phyloP scores from a whole-genome alignment of 2,113 vertebrate species.

The Aix galericulata region DNA sequence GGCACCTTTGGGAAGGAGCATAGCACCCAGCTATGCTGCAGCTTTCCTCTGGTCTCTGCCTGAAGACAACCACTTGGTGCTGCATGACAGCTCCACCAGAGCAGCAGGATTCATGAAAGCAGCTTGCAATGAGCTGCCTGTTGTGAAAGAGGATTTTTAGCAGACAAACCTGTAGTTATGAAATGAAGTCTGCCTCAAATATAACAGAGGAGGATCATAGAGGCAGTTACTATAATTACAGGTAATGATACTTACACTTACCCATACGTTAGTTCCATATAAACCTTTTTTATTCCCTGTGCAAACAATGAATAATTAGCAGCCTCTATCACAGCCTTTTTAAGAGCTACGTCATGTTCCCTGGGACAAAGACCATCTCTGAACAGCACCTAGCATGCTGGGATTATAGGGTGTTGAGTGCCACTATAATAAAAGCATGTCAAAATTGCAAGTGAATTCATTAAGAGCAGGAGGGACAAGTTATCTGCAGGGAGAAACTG shows the following conservation, averaged over 20 bases:
- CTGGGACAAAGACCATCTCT: neutral
- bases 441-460: neutral
- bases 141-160: conserved; percentile 53
- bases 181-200: conserved; percentile 26
- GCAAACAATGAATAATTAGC: conserved; percentile 46
- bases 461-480: neutral
- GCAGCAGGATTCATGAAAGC: neutral
- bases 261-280: neutral
- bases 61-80: rapidly evolving
- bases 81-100: neutral
- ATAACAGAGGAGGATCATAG: conserved; percentile 37
- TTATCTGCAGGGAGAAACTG: conserved; percentile 31
- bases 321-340: neutral
- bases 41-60: rapidly evolving
- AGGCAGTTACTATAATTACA: conserved; percentile 57
- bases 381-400: neutral
- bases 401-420: neutral
- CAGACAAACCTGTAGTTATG: conserved; percentile 40
- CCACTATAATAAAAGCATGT: neutral
- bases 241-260: conserved; percentile 25
- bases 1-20: rapidly evolving
- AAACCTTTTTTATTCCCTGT: conserved; percentile 26
- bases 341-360: neutral
- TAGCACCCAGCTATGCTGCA: rapidly evolving
- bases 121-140: neutral